These are phyloP conservation scores for Paramisgurnus dabryanus DNA, from an alignment of 2,113 vertebrate genomes.

Conservation along the genomic window DNA sequence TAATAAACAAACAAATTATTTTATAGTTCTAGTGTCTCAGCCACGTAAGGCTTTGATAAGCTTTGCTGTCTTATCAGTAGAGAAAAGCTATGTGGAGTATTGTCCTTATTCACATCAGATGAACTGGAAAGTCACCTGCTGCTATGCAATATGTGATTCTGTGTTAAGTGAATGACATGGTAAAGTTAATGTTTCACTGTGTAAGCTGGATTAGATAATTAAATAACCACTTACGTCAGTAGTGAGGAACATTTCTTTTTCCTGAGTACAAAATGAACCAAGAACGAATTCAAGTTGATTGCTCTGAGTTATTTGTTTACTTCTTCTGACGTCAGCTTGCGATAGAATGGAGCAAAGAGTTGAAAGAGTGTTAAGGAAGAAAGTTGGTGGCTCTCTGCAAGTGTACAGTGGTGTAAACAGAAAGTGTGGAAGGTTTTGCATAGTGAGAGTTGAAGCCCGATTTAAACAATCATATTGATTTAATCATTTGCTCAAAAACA, in stretches of 20 bases:
- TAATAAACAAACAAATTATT: neutral
- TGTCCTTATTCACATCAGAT: constrained; percentile 31
- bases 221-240: constrained; percentile 14
- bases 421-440: constrained; percentile 39
- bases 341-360: neutral
- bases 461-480: constrained; percentile 21
- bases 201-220: constrained; percentile 31
- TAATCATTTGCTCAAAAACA: neutral
- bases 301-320: constrained; percentile 12
- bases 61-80: neutral
- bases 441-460: neutral
- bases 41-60: constrained; percentile 18
- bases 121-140: constrained; percentile 44
- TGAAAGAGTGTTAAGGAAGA: constrained; percentile 16
- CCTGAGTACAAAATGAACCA: constrained; percentile 28
- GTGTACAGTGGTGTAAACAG: constrained; percentile 39
- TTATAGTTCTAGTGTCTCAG: neutral
- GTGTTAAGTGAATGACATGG: constrained; percentile 32
- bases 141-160: constrained; percentile 33
- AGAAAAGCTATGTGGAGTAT: constrained; percentile 1
- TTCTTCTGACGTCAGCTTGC: neutral
- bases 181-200: constrained; percentile 53
- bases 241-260: constrained; percentile 29
- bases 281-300: constrained; percentile 32
- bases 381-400: constrained; percentile 38